A percentile compares a stretch with the other conserved stretches of the same genome.
Conservation (phyloP, 1,140 invertebrate genomes). For the Cataglyphis hispanica region DNA sequence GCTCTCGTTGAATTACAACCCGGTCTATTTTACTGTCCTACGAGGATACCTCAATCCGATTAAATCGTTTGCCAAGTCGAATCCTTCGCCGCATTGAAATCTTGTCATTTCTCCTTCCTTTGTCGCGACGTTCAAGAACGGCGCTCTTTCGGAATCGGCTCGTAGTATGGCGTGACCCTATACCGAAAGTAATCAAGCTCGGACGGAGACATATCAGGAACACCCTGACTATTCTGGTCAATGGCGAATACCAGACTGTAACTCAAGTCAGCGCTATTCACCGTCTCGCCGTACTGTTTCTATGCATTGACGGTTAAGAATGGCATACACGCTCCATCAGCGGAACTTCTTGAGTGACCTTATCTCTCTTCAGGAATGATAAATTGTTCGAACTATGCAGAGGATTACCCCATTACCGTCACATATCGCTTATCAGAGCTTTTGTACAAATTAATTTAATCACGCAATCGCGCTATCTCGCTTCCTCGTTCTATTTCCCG, state of each 20-base stretch:
- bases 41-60: slow-evolving; percentile 46
- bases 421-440: neutral
- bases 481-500: neutral
- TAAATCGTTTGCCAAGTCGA: slow-evolving; percentile 59
- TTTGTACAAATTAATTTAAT: slow-evolving; percentile 6
- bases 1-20: neutral
- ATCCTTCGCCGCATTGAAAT: slow-evolving; percentile 41
- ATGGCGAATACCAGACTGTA: slow-evolving; percentile 54
- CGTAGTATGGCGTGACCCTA: slow-evolving; percentile 34
- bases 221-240: slow-evolving; percentile 42
- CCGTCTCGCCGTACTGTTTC: slow-evolving; percentile 36
- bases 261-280: slow-evolving; percentile 46
- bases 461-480: neutral
- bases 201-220: slow-evolving; percentile 58
- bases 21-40: slow-evolving; percentile 40
- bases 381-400: slow-evolving; percentile 19
- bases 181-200: slow-evolving; percentile 57
- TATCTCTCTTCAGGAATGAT: slow-evolving; percentile 36
- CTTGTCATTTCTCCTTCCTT: slow-evolving; percentile 48
- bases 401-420: neutral
- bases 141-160: slow-evolving; percentile 44
- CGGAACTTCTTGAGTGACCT: slow-evolving; percentile 16
- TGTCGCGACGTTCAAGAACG: slow-evolving; percentile 46
- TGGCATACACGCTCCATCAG: slow-evolving; percentile 41
- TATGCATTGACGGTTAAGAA: slow-evolving; percentile 54